Percentiles rank a stretch among this genome's conserved stretches.
Evolutionary conservation across 2,797 vertebrate genomes (phyloP).

Genomic region (Echiichthys vipera): DNA sequence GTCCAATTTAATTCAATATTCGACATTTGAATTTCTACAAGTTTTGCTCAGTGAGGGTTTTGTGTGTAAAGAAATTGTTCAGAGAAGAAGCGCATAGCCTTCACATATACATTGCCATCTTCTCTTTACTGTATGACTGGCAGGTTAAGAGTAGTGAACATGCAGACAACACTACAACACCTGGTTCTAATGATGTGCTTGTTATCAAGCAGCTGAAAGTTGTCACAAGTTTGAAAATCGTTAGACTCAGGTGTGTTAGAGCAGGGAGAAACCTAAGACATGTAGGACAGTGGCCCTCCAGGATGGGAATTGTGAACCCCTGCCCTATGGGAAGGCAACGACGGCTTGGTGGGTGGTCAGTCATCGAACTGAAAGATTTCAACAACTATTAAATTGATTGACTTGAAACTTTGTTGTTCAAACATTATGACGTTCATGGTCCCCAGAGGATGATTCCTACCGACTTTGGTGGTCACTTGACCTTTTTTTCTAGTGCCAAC

Average conservation of each 20-base stretch:
- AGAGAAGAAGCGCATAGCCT: background rate
- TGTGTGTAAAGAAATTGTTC: background rate
- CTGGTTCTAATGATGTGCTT: too few species aligned
- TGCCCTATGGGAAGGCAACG: background rate
- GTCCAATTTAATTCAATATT: background rate
- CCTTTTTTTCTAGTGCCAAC: background rate
- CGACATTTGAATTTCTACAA: background rate
- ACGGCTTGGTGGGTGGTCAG: too few species aligned
- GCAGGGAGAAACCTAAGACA: too few species aligned
- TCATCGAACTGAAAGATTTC: background rate
- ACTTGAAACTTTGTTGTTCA: background rate
- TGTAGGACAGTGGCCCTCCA: too few species aligned
- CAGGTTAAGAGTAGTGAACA: conserved; percentile 14
- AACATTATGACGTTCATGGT: background rate
- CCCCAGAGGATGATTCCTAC: background rate
- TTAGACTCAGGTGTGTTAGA: too few species aligned
- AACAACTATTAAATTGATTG: background rate
- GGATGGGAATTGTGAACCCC: too few species aligned
- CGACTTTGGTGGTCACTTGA: background rate
- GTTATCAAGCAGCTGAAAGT: too few species aligned
- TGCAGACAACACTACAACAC: background rate
- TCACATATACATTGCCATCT: background rate
- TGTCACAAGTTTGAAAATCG: too few species aligned
- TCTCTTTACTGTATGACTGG: background rate
- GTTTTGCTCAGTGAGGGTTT: background rate